Evolutionary conservation across 92 coral and sea anemone species (phyloP), one percentile per base, ranked within the genome.

Genomic region (Porites rus): DNA sequence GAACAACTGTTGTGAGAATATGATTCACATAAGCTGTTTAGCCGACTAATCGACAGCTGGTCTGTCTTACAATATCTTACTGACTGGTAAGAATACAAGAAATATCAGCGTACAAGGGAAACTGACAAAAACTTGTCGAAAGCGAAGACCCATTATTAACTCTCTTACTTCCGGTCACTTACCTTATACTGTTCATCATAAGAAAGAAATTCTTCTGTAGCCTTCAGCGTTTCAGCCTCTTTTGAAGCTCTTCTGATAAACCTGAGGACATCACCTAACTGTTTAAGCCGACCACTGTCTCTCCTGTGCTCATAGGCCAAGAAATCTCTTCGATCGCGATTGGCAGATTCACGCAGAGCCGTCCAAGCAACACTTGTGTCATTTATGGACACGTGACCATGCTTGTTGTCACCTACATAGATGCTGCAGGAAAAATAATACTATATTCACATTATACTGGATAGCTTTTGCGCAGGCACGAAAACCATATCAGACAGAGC

Each of bases 361-460:
- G 60, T 88, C 88, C 88, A 88, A 13, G 92, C 88, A 38, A 82
- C 83, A 18, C 82, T 77, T 2, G 88, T 88, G n/a, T 83, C 88
- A 3, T 12, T 65, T 10, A 83, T 24, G 51, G 70, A 13, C 2
- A 75, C 24, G 2, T 21, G 5, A 51, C 84, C 60, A 54, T 54
- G 62, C 11, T 68, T 54, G 10, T 21, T 54, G 6, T 84, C 85
- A 24, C 73, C 20, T 18, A 88, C 60, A 18, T 20, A 12, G 67
- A 77, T 76, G 25, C 92, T 88, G 58, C 2, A 21, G 22, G 18
- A 51, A 28, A 24, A 21, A 21, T 5, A 22, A 2, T n/a, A 53
- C 8, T 1, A 7, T 60, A 19, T 28, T 28, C 4, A 28, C 31
- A 28, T 28, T 2, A 28, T 28, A 28, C 31, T 28, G 31, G 31